phyloP scores from a whole-genome alignment of 2,113 vertebrate species.

The Microtus ochrogaster region DNA sequence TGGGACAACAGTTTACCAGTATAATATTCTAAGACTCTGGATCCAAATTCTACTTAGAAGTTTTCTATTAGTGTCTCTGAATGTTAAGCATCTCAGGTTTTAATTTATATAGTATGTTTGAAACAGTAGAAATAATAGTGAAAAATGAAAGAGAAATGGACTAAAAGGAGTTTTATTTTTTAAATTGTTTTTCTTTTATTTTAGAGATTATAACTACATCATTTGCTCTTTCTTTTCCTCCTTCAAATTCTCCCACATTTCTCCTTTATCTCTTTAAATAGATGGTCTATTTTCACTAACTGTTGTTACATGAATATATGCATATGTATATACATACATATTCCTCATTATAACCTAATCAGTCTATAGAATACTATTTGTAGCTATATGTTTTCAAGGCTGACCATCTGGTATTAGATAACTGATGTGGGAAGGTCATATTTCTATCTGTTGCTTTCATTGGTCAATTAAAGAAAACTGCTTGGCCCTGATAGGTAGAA shows the following conservation, averaged over 20 bases:
- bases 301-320: neutral
- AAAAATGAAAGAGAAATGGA: neutral
- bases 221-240: neutral
- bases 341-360: neutral
- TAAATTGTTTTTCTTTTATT: neutral
- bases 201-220: neutral
- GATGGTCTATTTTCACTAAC: neutral
- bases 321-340: neutral
- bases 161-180: neutral
- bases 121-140: neutral
- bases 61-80: slow-evolving; percentile 1
- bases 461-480: too few relatives aligned
- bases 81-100: neutral
- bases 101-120: neutral
- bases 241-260: neutral
- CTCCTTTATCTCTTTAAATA: neutral
- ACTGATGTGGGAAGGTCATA: too few relatives aligned
- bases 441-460: too few relatives aligned
- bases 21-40: neutral
- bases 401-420: neutral
- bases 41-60: neutral
- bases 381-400: neutral
- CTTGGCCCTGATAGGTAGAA: too few relatives aligned
- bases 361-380: neutral
- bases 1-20: neutral